phyloP scores from a whole-genome alignment of 2,113 vertebrate species.

The Chunga burmeisteri region DNA sequence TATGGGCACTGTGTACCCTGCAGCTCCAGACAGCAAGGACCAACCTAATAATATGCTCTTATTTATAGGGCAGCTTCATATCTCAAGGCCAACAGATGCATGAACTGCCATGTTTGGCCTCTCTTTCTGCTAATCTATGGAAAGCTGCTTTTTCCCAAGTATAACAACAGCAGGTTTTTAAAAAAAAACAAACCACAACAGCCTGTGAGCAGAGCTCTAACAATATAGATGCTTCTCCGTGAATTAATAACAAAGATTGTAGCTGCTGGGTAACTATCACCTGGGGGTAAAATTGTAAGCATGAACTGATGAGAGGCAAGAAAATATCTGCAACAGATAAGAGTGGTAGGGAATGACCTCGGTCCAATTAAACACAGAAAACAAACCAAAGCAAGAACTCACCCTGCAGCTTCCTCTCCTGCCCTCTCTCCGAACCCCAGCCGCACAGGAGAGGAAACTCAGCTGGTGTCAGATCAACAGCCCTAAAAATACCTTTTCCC shows the following conservation, averaged over 20 bases:
- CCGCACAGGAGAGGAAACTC: neutral
- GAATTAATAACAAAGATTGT: neutral
- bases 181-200: neutral
- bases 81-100: neutral
- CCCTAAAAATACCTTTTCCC: constrained; percentile 49
- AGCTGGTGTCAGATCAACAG: neutral
- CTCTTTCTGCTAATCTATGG: constrained; percentile 16
- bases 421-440: neutral
- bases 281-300: neutral
- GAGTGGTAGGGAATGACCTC: neutral
- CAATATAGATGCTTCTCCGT: neutral
- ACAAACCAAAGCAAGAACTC: neutral
- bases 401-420: neutral
- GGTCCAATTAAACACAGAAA: neutral
- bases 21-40: neutral
- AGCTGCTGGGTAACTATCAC: neutral
- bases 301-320: neutral
- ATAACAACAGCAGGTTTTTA: neutral
- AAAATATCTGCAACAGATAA: neutral
- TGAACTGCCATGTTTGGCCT: neutral
- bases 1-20: neutral
- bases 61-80: constrained; percentile 41
- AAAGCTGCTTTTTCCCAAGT: neutral
- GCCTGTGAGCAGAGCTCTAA: neutral
- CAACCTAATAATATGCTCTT: constrained; percentile 47